These are phyloP conservation scores for Dallia pectoralis DNA, from an alignment of 2,797 vertebrate genomes.

Conservation along the genomic window DNA sequence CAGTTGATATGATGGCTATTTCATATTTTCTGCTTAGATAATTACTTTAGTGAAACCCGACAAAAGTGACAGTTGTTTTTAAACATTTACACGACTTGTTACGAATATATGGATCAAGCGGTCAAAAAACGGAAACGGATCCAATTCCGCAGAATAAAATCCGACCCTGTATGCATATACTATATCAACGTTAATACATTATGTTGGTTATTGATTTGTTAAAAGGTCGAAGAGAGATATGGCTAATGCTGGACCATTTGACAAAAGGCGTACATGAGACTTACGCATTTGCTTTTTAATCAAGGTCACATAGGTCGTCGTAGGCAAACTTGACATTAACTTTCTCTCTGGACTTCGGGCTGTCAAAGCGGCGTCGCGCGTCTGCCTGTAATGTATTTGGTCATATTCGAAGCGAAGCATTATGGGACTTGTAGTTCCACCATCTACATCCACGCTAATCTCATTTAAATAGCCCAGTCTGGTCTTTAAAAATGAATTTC, in stretches of 20 bases:
- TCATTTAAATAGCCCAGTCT: not conserved
- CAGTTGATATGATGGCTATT: not conserved
- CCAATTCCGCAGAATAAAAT: not conserved
- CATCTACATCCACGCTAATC: not conserved
- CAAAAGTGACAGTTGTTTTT: not conserved
- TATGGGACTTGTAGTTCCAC: constrained; percentile 61
- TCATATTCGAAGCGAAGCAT: constrained; percentile 49
- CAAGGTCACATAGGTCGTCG: constrained; percentile 32
- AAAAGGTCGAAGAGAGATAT: not conserved
- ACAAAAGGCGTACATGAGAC: not conserved
- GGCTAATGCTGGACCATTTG: not conserved
- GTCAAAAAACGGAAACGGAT: not conserved
- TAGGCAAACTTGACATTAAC: constrained; percentile 25
- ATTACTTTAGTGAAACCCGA: not conserved
- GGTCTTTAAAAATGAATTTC: too few species aligned
- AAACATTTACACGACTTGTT: not conserved
- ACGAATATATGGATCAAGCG: not conserved
- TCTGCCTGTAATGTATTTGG: constrained; percentile 44
- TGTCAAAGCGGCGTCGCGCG: constrained; percentile 48
- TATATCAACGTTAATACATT: not conserved
- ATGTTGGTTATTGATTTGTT: not conserved
- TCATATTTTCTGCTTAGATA: not conserved
- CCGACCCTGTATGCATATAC: not conserved
- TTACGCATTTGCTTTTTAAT: constrained; percentile 41
- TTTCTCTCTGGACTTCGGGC: constrained; percentile 52